Evolutionary conservation across 64 coral and sea anemone species (phyloP), one percentile per base, ranked within the genome.

Genomic region (Orbicella faveolata): DNA sequence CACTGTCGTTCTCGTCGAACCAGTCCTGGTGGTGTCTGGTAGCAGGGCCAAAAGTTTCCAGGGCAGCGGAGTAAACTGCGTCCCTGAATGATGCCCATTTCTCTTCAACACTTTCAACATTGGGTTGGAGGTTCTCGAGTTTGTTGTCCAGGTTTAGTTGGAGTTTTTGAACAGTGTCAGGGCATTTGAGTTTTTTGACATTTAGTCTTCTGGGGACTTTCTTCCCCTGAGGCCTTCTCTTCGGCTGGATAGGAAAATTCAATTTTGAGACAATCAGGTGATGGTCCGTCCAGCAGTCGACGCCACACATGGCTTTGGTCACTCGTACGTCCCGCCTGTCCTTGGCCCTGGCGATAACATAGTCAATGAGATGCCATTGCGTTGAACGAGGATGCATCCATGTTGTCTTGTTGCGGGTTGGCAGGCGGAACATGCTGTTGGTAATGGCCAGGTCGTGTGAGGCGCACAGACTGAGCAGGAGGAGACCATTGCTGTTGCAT

Each of bases 401-500:
- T 26, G 81, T 30, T 4, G 52, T 83, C 57, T 33, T 62, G 25
- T 77, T 57, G 37, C 59, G 39, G 53, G 30, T 89, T 9, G 75
- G 87, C 34, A 89, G 55, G 23, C 54, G 72, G 61, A 79, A 78
- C 26, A 63, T 36, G n/a, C 37, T 89, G 75, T 63, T 67, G 8
- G 57, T 89, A 57, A 89, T 79, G 17, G 57, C 1, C 4, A 78
- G 87, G 35, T 63, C 52, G 21, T 78, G 87, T 13, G 33, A 18
- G 9, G 52, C 68, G 17, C 64, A 53, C 6, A 15, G 41, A 39
- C 72, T 23, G 18, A 87, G 18, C 2, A 75, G 85, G 34, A 87
- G 70, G 16, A 87, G 85, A 19, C 84, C 67, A 63, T 87, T 87
- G 68, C 84, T 87, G 84, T 87, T 87, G 68, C 70, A 75, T 19